phyloP scores from a whole-genome alignment of 2,888 invertebrate genomes.

The Bellardia pandia region DNA sequence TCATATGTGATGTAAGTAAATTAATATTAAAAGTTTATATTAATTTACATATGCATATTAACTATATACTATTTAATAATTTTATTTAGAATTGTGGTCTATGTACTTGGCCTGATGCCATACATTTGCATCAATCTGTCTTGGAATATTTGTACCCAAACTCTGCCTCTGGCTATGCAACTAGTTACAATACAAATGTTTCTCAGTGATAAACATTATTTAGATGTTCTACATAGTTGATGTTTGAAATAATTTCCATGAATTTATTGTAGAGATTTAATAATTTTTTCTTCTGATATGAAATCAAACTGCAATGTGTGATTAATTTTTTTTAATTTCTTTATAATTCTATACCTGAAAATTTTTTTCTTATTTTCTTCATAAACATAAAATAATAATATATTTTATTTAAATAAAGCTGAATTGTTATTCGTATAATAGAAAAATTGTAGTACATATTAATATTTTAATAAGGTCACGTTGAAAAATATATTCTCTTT shows the following conservation, averaged over 20 bases:
- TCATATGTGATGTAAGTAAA: slow-evolving; percentile 76
- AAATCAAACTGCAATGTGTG: slow-evolving; percentile 42
- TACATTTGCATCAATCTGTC: slow-evolving; percentile 52
- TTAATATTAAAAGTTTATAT: neutral
- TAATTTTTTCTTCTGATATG: slow-evolving; percentile 14
- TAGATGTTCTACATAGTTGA: slow-evolving; percentile 4
- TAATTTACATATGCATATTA: neutral
- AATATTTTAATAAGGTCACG: too few relatives aligned
- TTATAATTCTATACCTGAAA: slow-evolving; percentile 23
- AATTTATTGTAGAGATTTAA: slow-evolving; percentile 34
- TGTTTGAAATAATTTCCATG: slow-evolving; percentile 26
- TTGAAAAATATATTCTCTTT: too few relatives aligned
- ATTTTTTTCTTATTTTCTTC: slow-evolving; percentile 8
- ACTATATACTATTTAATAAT: neutral
- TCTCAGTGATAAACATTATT: slow-evolving; percentile 46
- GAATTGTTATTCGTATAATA: slow-evolving; percentile 60
- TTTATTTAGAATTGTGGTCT: slow-evolving; percentile 73
- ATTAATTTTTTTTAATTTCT: slow-evolving; percentile 21
- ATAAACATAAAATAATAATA: neutral
- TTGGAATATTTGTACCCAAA: slow-evolving; percentile 57
- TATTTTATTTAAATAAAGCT: slow-evolving; percentile 55
- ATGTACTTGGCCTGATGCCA: slow-evolving; percentile 74
- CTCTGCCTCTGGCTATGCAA: slow-evolving; percentile 54
- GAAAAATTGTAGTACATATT: neutral
- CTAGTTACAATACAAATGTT: slow-evolving; percentile 43